These are phyloP conservation scores for Semaprochilodus insignis DNA, from an alignment of 2,797 vertebrate genomes.

Conservation along the genomic window DNA sequence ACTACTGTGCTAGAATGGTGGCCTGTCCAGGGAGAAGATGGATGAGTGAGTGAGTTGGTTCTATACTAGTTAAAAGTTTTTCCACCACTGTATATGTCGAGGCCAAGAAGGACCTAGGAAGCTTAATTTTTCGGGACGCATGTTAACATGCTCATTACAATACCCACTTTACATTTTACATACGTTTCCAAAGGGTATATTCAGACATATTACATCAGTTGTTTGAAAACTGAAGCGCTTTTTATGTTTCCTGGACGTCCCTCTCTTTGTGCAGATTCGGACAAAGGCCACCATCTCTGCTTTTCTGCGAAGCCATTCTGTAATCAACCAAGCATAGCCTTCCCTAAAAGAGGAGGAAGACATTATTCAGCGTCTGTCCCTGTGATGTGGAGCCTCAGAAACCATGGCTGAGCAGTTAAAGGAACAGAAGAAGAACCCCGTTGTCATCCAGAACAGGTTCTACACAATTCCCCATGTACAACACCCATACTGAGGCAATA, in stretches of 20 bases:
- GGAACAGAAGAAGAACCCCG: slow-evolving; percentile 69
- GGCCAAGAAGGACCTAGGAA: too few species aligned
- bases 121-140: too few species aligned
- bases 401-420: slow-evolving; percentile 84
- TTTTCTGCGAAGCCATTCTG: slow-evolving; percentile 84
- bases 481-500: slow-evolving; percentile 8
- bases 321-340: slow-evolving; percentile 82
- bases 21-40: too few species aligned
- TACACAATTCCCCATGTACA: not conserved
- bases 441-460: slow-evolving; percentile 64
- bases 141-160: not conserved
- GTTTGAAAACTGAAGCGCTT: slow-evolving; percentile 69
- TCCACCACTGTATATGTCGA: too few species aligned
- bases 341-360: slow-evolving; percentile 84
- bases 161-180: not conserved
- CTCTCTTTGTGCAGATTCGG: slow-evolving; percentile 70
- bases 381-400: slow-evolving; percentile 73
- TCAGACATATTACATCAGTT: slow-evolving; percentile 61
- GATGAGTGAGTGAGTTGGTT: too few species aligned
- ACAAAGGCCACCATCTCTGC: slow-evolving; percentile 83
- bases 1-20: too few species aligned
- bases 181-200: slow-evolving; percentile 14
- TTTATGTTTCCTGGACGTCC: slow-evolving; percentile 69
- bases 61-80: too few species aligned
- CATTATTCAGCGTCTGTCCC: slow-evolving; percentile 85